A percentile compares a stretch with the other conserved stretches of the same genome.
These are phyloP conservation scores for Doris montereyensis DNA, from an alignment of 2,888 invertebrate genomes.

Conservation along the genomic window DNA sequence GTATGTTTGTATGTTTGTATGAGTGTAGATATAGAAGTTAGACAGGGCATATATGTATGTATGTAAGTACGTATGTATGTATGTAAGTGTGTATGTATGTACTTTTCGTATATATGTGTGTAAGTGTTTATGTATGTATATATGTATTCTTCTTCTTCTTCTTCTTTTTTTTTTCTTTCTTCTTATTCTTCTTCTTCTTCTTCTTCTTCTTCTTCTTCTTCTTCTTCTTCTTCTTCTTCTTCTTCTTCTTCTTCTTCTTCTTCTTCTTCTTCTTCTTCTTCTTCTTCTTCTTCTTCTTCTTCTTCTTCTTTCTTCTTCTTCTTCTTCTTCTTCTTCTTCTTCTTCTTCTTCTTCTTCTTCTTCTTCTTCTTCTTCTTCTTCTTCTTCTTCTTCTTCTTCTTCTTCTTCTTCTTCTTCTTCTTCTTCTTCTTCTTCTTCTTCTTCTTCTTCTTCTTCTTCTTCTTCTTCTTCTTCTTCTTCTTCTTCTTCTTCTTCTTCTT, in stretches of 20 bases:
- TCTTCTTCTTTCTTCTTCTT: background rate
- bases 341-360: constrained; percentile 20
- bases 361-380: constrained; percentile 20
- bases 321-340: constrained; percentile 20
- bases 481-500: background rate
- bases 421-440: constrained; percentile 1
- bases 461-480: background rate
- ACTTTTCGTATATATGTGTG: too few relatives aligned
- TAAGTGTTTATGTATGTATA: too few relatives aligned
- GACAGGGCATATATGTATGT: too few relatives aligned
- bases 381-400: constrained; percentile 20
- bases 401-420: constrained; percentile 20
- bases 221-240: constrained; percentile 20
- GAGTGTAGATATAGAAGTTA: too few relatives aligned
- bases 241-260: constrained; percentile 20
- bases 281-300: background rate
- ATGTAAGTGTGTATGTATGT: too few relatives aligned
- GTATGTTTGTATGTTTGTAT: too few relatives aligned
- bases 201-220: constrained; percentile 20
- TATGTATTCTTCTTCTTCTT: too few relatives aligned
- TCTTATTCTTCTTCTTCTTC: too few relatives aligned
- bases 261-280: constrained; percentile 17
- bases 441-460: constrained; percentile 6
- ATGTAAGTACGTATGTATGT: too few relatives aligned
- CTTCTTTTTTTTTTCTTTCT: too few relatives aligned